Conservation (phyloP, 2,888 invertebrate genomes). For the Idaea biselata region DNA sequence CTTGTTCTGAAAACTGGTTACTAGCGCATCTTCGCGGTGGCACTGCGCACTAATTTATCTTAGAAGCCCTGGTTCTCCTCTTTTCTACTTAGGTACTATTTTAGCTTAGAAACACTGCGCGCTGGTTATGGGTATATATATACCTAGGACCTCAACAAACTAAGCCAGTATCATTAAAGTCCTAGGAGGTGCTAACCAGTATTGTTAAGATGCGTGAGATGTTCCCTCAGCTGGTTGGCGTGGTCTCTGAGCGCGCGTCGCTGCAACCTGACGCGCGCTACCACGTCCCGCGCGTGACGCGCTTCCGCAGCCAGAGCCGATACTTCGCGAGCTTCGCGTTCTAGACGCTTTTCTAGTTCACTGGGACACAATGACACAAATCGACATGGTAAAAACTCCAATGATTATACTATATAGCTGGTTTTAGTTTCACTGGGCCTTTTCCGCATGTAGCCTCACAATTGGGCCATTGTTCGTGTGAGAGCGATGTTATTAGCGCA, state of each 20-base stretch:
- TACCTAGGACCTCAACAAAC: neutral
- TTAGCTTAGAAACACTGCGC: too few species aligned
- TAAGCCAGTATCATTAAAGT: neutral
- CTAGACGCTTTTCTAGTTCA: conserved; percentile 60
- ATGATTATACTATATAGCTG: neutral
- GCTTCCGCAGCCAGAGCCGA: conserved; percentile 64
- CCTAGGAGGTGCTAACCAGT: conserved; percentile 42
- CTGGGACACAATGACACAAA: conserved; percentile 29
- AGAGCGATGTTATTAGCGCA: too few species aligned
- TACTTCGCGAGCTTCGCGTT: conserved; percentile 65
- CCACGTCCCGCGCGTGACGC: conserved; percentile 61
- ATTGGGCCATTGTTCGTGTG: too few species aligned
- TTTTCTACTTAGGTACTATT: too few species aligned
- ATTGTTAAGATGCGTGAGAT: conserved; percentile 53
- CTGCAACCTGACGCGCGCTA: conserved; percentile 54
- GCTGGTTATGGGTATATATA: too few species aligned
- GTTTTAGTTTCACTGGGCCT: too few species aligned
- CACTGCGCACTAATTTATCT: too few species aligned
- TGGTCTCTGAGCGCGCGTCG: conserved; percentile 57
- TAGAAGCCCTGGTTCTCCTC: too few species aligned
- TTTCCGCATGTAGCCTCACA: too few species aligned
- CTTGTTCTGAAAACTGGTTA: too few species aligned
- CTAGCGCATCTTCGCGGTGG: too few species aligned
- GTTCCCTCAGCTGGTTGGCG: conserved; percentile 43
- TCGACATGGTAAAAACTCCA: neutral